Base-by-base conservation (phyloP, 2,797 vertebrate genomes). In the Acanthurus leucopareius region DNA sequence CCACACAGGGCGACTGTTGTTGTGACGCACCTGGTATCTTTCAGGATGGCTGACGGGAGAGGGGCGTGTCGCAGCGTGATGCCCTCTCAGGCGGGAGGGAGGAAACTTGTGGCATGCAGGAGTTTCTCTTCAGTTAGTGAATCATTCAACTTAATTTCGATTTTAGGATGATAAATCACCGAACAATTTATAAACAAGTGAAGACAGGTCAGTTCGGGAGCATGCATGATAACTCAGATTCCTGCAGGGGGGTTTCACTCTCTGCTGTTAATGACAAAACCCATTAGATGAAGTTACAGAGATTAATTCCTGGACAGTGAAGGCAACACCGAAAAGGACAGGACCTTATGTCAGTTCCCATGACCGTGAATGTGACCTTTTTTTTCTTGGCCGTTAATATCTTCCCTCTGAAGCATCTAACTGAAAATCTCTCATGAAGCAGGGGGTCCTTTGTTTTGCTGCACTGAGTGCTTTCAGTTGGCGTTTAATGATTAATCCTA, bases 401-500 rank as follows among this genome's bases (percentile, higher is more conserved):
- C 3, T 28, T 32, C 44, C 11, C 45, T 38, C 60, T 8, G 9
- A 25, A 28, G 6, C 16, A 11, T 15, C 7, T 2, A 20, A 7
- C 13, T 14, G 13, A 22, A 44, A 54, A 7, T 20, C 28, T 32
- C 4, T 32, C 28, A 32, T 32, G 28, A 5, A 32, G 28, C 4
- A 32, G 28, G 28, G 28, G 28, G 28, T 32, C 28, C 28, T 4
- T 32, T 32, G 28, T 32, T 0, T 32, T 32, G 28, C 28, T 32
- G 2, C 28, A 32, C n/a, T 58, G 7, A 28, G 6, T 17, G 20
- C 13, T 74, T 79, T 75, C 44, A 7, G 20, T 69, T 67, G 1
- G 4, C 15, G 51, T 64, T 80, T 47, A 88, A 83, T 77, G 1
- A 83, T 85, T 85, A 68, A 82, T 32, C 60, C 2, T 28, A 2